These are phyloP conservation scores for Mactromeris polynyma DNA, from an alignment of 2,888 invertebrate species.

Conservation along the genomic window DNA sequence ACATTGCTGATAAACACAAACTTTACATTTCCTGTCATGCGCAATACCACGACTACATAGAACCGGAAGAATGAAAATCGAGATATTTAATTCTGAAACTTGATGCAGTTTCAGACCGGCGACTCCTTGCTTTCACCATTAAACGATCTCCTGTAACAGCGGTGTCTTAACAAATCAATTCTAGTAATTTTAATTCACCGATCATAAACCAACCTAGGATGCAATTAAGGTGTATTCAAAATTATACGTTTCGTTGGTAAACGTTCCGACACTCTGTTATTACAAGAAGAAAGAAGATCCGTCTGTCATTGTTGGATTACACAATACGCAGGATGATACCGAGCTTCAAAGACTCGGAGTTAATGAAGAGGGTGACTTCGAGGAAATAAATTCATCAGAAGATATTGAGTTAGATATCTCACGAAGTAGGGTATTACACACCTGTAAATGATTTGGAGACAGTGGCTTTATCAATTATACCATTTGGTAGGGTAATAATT, in stretches of 20 bases:
- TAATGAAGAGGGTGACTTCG: conserved; percentile 44
- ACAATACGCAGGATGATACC: conserved; percentile 50
- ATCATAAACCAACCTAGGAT: conserved; percentile 55
- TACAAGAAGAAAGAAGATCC: conserved; percentile 35
- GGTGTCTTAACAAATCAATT: conserved; percentile 57
- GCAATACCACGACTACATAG: background rate
- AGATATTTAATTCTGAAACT: background rate
- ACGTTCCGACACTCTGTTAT: conserved; percentile 49
- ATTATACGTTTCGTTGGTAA: conserved; percentile 53
- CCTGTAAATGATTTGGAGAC: conserved; percentile 42
- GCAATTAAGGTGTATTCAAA: conserved; percentile 62
- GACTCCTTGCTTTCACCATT: background rate
- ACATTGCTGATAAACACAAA: background rate
- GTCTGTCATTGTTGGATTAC: conserved; percentile 57
- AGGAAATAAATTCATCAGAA: conserved; percentile 60
- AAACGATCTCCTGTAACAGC: conserved; percentile 20
- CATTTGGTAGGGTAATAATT: background rate
- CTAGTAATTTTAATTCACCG: conserved; percentile 51
- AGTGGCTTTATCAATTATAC: background rate
- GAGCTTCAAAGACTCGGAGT: conserved; percentile 59
- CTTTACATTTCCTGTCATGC: background rate
- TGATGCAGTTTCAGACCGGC: background rate
- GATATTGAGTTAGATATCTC: conserved; percentile 34
- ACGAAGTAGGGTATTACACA: conserved; percentile 43
- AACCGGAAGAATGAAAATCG: background rate